Evolutionary conservation across 2,888 invertebrate species (phyloP).

Genomic region (Bombylius major): DNA sequence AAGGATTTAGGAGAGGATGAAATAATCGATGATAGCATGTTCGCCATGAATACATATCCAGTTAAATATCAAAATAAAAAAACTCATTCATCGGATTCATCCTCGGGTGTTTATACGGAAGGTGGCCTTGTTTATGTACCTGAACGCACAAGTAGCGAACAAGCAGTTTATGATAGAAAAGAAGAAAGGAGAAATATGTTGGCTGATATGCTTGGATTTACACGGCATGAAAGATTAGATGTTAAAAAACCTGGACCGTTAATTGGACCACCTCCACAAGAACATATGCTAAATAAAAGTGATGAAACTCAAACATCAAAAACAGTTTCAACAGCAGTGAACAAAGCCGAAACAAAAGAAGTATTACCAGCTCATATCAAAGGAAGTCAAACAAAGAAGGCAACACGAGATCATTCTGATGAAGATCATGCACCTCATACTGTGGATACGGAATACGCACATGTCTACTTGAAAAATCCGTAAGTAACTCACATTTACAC

Average conservation of each 20-base stretch:
- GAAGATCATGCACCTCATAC: slow-evolving; percentile 46
- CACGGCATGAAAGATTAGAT: slow-evolving; percentile 77
- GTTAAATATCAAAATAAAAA: slow-evolving; percentile 5
- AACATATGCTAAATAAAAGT: slow-evolving; percentile 15
- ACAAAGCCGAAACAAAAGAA: slow-evolving; percentile 27
- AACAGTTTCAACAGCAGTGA: neutral
- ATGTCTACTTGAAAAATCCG: slow-evolving; percentile 63
- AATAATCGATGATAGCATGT: slow-evolving; percentile 3
- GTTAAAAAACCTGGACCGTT: slow-evolving; percentile 92
- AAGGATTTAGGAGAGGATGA: slow-evolving; percentile 5
- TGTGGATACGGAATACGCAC: slow-evolving; percentile 67
- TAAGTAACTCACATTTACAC: slow-evolving; percentile 31
- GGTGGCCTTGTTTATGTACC: slow-evolving; percentile 46
- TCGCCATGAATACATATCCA: slow-evolving; percentile 7
- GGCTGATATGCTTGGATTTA: slow-evolving; percentile 62
- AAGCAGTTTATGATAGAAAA: slow-evolving; percentile 27
- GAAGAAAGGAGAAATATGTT: slow-evolving; percentile 44
- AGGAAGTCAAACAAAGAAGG: slow-evolving; percentile 23
- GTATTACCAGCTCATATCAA: slow-evolving; percentile 32
- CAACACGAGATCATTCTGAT: slow-evolving; percentile 31
- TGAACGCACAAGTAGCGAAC: slow-evolving; percentile 18
- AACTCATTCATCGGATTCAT: neutral
- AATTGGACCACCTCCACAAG: slow-evolving; percentile 33
- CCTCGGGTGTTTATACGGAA: slow-evolving; percentile 44
- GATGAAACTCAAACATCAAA: slow-evolving; percentile 4